A percentile compares a stretch with the other conserved stretches of the same genome.
Conservation (phyloP, 23 tunicate genomes). For the Phallusia fumigata region DNA sequence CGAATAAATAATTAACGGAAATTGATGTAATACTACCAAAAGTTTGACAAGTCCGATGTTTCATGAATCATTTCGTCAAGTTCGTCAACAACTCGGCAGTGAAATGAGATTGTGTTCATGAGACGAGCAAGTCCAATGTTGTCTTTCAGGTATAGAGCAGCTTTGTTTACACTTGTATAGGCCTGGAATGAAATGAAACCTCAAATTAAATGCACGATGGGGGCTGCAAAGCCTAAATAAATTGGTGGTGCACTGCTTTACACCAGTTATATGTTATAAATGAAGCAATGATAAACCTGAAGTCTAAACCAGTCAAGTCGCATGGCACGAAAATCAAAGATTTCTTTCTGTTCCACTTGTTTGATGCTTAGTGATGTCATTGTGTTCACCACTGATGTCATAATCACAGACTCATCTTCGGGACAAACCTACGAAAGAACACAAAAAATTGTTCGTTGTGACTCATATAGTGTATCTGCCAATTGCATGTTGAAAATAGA, state of each 20-base stretch:
- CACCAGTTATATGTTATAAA: no score
- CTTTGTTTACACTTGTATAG: conserved; percentile 85
- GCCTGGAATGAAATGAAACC: conserved; percentile 51
- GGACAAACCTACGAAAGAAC: conserved; percentile 80
- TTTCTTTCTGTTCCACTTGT: conserved; percentile 90
- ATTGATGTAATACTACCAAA: conserved; percentile 55
- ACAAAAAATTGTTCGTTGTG: neutral
- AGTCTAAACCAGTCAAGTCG: conserved; percentile 95
- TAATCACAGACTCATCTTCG: conserved; percentile 95
- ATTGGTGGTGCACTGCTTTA: no score
- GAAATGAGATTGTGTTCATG: conserved; percentile 82
- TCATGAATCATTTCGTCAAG: conserved; percentile 76
- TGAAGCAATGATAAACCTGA: conserved; percentile 66
- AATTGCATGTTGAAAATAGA: neutral
- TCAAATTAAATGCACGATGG: no score
- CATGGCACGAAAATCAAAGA: conserved; percentile 93
- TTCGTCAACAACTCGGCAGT: conserved; percentile 82
- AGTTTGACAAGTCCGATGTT: conserved; percentile 82
- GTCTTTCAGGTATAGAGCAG: conserved; percentile 75
- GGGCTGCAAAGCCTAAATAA: no score
- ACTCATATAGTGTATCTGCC: neutral
- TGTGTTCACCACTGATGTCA: conserved; percentile 95
- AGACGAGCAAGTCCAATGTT: conserved; percentile 62
- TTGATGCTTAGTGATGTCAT: conserved; percentile 90
- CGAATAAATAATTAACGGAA: no score